phyloP scores from a whole-genome alignment of 2,113 vertebrate genomes.

The Drymodes brunneopygia region DNA sequence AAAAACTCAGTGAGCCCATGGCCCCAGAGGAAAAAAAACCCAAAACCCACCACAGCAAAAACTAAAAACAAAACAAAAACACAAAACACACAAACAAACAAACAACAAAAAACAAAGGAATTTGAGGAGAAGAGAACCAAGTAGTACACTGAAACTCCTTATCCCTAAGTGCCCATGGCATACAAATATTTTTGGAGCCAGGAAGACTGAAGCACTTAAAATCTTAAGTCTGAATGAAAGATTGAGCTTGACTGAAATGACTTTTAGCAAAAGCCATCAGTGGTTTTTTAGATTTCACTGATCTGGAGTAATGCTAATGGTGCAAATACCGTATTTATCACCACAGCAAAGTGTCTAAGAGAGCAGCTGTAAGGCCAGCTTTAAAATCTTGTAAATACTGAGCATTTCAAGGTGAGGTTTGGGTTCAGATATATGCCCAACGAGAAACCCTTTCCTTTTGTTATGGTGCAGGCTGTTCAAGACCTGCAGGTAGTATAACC shows the following conservation, averaged over 20 bases:
- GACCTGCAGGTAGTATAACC: not conserved
- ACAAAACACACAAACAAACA: not conserved
- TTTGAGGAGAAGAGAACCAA: not conserved
- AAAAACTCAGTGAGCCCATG: no score
- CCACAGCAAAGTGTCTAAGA: not conserved
- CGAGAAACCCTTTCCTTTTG: not conserved
- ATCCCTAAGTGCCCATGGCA: not conserved
- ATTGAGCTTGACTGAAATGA: not conserved
- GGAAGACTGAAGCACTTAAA: not conserved
- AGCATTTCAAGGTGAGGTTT: not conserved
- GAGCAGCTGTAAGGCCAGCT: not conserved
- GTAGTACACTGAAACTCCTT: not conserved
- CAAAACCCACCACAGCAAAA: not conserved
- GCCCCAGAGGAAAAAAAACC: no score
- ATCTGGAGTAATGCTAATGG: not conserved
- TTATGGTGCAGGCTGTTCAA: not conserved
- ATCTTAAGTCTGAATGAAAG: not conserved
- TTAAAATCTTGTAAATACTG: not conserved
- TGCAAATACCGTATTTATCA: not conserved
- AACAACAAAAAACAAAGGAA: not conserved
- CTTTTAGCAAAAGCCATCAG: not conserved
- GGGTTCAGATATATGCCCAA: not conserved
- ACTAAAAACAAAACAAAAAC: not conserved
- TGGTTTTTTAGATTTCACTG: not conserved
- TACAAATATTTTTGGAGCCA: not conserved